Base-by-base conservation (phyloP, 2,888 invertebrate species). In the Rugalucina vietnamica region DNA sequence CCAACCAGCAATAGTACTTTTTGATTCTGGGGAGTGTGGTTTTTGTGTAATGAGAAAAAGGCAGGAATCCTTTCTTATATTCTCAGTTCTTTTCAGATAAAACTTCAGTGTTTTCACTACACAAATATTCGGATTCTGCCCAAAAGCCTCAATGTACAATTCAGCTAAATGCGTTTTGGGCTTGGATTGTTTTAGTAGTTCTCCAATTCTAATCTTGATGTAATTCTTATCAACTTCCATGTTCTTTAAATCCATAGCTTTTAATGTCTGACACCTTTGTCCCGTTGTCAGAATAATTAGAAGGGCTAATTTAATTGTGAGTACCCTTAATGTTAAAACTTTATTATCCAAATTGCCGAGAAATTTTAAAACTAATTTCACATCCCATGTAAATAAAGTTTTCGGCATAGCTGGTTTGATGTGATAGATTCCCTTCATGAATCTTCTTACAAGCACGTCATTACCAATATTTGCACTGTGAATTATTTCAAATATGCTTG, bases 391-490 rank as follows among this genome's bases (percentile, higher is more conserved):
- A 29, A 65, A 65, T 34, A 34, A 32, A 18, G 65, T 65, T 65
- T 65, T 65, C 14, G 81, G 85, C 18, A 82, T 27, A 43, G 76
- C 37, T 8, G 82, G 85, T 71, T 76, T 82, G 29, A 70, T 36
- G 70, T 74, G 49, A 75, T 75, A 82, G 0, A 78, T 29, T 2
- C 74, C 79, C 43, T 80, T 82, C 75, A 85, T 60, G 50, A 82
- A 85, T 18, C 70, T 24, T 49, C 77, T 79, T 10, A 85, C 32
- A 36, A 75, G 36, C 37, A 49, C n/a, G 34, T 85, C 65, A 54
- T 76, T 43, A 0, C 82, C 82, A 65, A 80, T 74, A 70, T 77
- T 29, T 1, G 24, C 10, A 18, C 27, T 49, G 54, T 69, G 54
- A 34, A 73, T 39, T 12, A 78, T 49, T 21, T 57, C 10, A 32